Evolutionary conservation across 2,888 invertebrate genomes (phyloP), one percentile per base, ranked within the genome.

Genomic region (Prenolepis imparis): DNA sequence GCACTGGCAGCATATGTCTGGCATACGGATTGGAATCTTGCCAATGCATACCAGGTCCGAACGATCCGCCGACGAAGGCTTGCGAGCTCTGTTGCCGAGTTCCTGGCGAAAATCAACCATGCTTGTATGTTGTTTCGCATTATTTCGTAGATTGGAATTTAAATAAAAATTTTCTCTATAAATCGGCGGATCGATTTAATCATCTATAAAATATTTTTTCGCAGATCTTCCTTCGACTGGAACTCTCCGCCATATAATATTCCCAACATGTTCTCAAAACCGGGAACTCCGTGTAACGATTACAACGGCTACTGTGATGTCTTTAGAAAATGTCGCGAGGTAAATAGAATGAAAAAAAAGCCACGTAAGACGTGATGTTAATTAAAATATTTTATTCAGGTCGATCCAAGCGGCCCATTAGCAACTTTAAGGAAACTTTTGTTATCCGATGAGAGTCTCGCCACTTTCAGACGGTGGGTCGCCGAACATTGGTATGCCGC

Each of bases 1-100:
- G 99, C 94, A 98, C 98, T 0, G 99, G 99, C 0, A 99, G 99
- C n/a, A 99, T 99, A 93, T 99, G 99, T 95, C 96, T 99, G 90
- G 98, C 98, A 5, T 99, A 99, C 94, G 98, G 98, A 15, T 96
- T 99, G 95, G 98, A 99, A 95, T 99, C 99, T 55, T 99, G 99
- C 93, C 98, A 98, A 95, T 98, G 98, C 94, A 96, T 97, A 90
- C 97, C 98, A 8, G 97, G 97, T 52, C 96, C 96, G 70, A 96
- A 96, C 90, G 98, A 98, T 93, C 96, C 96, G 91, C 96, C 97
- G 87, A 98, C 98, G 44, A 98, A 98, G 91, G 97, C 98, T 0
- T 99, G 99, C 95, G 98, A 98, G 95, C 96, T 99, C 87, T 99
- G 99, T 95, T 99, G 99, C 94, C 98, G 98, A 93, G 95, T 97